Base-by-base conservation (phyloP, 2,888 invertebrate species). In the Spodoptera exigua region DNA sequence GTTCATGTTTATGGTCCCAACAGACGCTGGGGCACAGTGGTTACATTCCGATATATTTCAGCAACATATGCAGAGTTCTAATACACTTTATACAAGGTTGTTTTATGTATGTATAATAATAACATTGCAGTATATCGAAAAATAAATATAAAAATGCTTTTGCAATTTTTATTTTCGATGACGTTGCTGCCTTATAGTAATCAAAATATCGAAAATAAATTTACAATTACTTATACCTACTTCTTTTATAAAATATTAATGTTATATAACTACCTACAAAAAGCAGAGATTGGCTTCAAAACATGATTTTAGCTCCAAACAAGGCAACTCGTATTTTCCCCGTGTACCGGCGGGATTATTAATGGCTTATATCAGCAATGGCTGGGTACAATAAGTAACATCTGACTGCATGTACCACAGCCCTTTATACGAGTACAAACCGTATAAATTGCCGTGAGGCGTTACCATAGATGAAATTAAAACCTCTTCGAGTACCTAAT, bases 331-430 rank as follows among this genome's bases (percentile, higher is more conserved):
- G 39, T 48, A 61, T 63, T 69, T 63, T 69, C 61, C 69, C 61
- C 48, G 62, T 45, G 48, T 63, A 48, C 44, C 61, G 61, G 69
- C 61, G 34, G 61, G 39, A 69, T 61, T 63, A 63, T 63, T 63
- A 63, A 63, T 63, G 69, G 61, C 35, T 61, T 61, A 48, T 63
- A 63, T 63, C 63, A 69, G 69, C 48, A 61, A 49, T 63, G 63
- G 61, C 63, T 63, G 63, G 63, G 69, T 61, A 69, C 63, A 63
- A 63, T 63, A 63, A 69, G 39, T 63, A 63, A 63, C 61, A 61
- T 69, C 63, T 69, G 70, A 69, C 63, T 61, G 48, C 35, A 48
- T 44, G 69, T 48, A 61, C 69, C 69, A 68, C 47, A 35, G 44
- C 9, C 44, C 61, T 39, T 48, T 45, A 27, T n/a, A n/a, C n/a